Percentiles rank a stretch among this genome's conserved stretches.
These are phyloP conservation scores for Pristionchus japonicus DNA, from an alignment of 2,888 invertebrate genomes.

Conservation along the genomic window DNA sequence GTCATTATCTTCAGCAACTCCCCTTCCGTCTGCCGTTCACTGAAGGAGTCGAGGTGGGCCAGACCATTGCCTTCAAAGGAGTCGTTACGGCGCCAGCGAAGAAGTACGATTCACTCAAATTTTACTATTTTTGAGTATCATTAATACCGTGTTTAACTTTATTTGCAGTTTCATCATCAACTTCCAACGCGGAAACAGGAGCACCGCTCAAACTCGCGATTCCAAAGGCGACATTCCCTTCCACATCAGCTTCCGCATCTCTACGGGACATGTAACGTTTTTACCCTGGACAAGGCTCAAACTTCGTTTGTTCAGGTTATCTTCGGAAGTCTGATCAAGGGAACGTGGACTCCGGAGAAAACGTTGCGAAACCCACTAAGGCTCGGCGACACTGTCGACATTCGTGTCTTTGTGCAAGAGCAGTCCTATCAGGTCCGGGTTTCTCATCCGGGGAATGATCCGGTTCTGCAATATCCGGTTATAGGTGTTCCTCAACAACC, in stretches of 20 bases:
- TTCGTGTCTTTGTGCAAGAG: background rate
- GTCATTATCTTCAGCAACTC: background rate
- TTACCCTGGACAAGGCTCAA: no score
- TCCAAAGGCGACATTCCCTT: background rate
- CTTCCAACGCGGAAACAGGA: background rate
- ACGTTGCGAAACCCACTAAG: background rate
- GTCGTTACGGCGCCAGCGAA: background rate
- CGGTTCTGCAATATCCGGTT: background rate
- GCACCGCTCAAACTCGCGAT: background rate
- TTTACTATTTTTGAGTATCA: background rate
- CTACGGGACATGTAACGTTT: no score
- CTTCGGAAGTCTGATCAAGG: background rate
- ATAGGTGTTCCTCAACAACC: background rate
- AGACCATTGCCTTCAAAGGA: background rate
- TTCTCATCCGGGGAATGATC: no score
- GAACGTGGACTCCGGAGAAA: background rate
- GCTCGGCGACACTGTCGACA: background rate
- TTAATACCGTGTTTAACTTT: background rate
- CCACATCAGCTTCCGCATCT: slow-evolving; percentile 2
- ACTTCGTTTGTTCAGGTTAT: background rate
- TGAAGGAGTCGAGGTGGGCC: background rate
- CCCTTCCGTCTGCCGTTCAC: background rate
- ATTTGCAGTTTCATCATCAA: background rate
- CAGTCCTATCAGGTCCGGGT: background rate
- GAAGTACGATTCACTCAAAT: background rate